Evolutionary conservation across 2,888 invertebrate species (phyloP), one percentile per base, ranked within the genome.

Genomic region (Lepidonotus clava): DNA sequence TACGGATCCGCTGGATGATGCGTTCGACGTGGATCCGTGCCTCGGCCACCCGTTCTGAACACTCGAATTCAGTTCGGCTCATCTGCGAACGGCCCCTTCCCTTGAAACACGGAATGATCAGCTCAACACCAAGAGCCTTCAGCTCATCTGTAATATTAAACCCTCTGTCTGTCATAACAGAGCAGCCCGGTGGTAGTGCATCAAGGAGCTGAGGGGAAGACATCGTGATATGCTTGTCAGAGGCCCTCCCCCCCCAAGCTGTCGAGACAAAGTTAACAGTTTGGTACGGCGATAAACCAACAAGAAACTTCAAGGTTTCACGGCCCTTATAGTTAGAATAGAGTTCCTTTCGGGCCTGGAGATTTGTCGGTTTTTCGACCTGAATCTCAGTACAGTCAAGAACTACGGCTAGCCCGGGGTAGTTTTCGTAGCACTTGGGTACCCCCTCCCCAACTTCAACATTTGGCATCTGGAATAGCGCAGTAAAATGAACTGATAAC

Each of bases 111-210:
- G 88, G 88, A 71, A 87, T 88, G 41, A 66, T 24, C 14, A 87
- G 61, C 32, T 88, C 86, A n/a, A 88, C 86, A 38, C 86, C 88
- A 66, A 86, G 77, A 28, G 86, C 85, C 84, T 18, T 80, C 21
- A 87, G 11, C 11, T 86, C 86, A 11, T 61, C 83, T 8, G 36
- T 34, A n/a, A 88, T 41, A 18, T 86, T 32, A 56, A 88, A 88
- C 0, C 88, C 87, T 46, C 88, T 38, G 85, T 88, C 87, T 51
- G 88, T 46, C 87, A 87, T 88, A 8, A 88, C 86, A 28, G 88
- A 51, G 0, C 83, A 85, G 32, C 84, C 61, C 21, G 14, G 34
- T 5, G 86, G 85, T 6, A 85, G 80, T 34, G 53, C 86, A 4
- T 66, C 46, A 6, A 88, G 76, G 5, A 88, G 56, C 28, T 83